These are phyloP conservation scores for Ranitomeya imitator DNA, from an alignment of 2,113 vertebrate species.

Conservation along the genomic window DNA sequence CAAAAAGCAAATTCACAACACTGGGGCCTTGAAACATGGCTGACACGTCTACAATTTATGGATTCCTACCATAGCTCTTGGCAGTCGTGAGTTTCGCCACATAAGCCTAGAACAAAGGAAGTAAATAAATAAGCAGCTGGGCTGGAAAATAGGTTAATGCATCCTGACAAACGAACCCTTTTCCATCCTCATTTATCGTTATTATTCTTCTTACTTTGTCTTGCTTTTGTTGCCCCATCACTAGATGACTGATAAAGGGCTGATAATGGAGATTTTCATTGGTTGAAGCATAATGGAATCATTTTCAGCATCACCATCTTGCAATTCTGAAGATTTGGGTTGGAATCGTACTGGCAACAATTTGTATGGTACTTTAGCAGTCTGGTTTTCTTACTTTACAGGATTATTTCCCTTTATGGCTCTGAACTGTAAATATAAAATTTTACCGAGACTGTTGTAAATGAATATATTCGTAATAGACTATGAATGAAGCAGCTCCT, in stretches of 20 bases:
- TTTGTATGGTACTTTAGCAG: neutral
- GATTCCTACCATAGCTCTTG: neutral
- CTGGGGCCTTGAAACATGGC: conserved; percentile 16
- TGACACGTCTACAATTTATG: conserved; percentile 17
- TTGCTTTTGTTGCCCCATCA: neutral
- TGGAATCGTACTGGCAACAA: neutral
- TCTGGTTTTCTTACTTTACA: neutral
- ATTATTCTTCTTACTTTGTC: neutral
- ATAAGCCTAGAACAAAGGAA: conserved; percentile 32
- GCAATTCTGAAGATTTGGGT: neutral
- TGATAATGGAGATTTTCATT: neutral
- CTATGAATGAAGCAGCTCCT: neutral
- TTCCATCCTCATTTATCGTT: neutral
- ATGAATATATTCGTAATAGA: neutral
- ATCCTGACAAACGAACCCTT: conserved; percentile 3
- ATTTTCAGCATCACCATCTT: neutral
- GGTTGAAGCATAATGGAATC: neutral
- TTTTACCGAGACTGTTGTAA: neutral
- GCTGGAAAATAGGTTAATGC: neutral
- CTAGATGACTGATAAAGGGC: neutral
- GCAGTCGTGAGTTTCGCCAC: conserved; percentile 14
- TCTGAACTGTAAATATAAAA: neutral
- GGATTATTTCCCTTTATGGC: neutral
- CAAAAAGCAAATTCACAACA: too few species aligned
- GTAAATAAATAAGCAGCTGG: conserved; percentile 23